These are phyloP conservation scores for Notoglanidium macrostoma DNA, from an alignment of 2,797 vertebrate genomes.

Conservation along the genomic window DNA sequence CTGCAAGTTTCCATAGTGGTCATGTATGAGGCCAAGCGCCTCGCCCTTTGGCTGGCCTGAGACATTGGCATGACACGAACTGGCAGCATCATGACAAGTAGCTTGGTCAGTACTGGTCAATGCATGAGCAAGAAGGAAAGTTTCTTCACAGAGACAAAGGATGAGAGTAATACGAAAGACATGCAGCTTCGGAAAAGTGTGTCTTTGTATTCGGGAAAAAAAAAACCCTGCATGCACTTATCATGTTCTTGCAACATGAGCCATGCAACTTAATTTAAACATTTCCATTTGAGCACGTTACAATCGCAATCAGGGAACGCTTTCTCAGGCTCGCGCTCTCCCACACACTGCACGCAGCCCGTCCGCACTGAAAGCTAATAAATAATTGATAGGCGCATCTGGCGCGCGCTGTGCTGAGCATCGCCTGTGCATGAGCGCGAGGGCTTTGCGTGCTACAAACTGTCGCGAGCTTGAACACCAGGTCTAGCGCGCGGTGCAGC, in stretches of 20 bases:
- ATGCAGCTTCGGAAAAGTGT: background rate
- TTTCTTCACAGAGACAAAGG: background rate
- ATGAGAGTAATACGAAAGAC: background rate
- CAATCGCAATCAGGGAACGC: background rate
- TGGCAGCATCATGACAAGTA: conserved; percentile 2
- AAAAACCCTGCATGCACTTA: too few relatives aligned
- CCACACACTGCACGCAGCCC: conserved; percentile 7
- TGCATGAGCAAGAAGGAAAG: conserved; percentile 17
- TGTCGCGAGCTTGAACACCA: background rate
- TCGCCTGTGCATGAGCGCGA: conserved; percentile 16
- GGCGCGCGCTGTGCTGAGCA: conserved; percentile 38
- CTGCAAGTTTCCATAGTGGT: background rate
- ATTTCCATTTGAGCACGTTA: background rate
- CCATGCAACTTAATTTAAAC: background rate
- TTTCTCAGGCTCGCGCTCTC: background rate
- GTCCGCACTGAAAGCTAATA: conserved; percentile 14
- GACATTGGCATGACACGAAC: background rate
- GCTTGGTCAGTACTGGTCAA: background rate
- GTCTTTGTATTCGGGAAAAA: background rate
- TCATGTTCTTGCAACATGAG: background rate
- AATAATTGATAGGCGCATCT: conserved; percentile 54
- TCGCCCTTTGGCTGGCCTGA: background rate
- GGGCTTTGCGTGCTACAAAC: background rate
- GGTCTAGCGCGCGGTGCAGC: background rate
- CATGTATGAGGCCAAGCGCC: background rate